phyloP scores from a whole-genome alignment of 2,113 vertebrate genomes.

The Poeciliopsis turrubarensis region DNA sequence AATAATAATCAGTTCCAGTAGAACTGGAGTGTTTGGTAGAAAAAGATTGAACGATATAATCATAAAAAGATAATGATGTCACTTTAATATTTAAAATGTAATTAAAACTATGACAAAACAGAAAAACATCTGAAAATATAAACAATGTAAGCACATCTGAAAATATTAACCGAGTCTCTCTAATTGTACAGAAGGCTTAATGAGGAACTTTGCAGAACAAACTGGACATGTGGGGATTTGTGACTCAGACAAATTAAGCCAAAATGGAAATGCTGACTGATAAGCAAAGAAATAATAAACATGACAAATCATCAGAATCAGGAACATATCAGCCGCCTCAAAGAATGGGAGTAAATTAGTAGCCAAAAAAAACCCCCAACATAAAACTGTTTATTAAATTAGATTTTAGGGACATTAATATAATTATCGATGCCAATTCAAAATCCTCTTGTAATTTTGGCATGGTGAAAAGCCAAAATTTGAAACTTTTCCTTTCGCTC shows the following conservation, averaged over 20 bases:
- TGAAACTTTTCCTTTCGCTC: no score
- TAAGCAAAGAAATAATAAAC: neutral
- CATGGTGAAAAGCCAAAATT: no score
- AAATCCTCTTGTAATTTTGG: no score
- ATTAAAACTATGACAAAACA: neutral
- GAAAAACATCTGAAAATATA: neutral
- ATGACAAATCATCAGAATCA: neutral
- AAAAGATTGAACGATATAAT: neutral
- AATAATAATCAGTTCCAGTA: conserved; percentile 28
- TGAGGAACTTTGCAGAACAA: conserved; percentile 49
- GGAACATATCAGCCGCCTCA: neutral
- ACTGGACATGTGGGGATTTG: conserved; percentile 52
- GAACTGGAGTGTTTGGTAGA: conserved; percentile 39
- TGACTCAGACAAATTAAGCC: conserved; percentile 38
- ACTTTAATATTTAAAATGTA: no score
- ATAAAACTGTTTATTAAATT: no score
- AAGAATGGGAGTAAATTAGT: no score
- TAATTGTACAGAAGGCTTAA: conserved; percentile 20
- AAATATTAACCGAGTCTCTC: neutral
- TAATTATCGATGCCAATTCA: no score
- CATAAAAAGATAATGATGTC: neutral
- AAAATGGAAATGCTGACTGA: conserved; percentile 18
- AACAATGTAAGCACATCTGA: neutral
- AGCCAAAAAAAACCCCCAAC: no score
- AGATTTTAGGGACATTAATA: no score